phyloP scores from a whole-genome alignment of 2,113 vertebrate species.

The Athene cunicularia region DNA sequence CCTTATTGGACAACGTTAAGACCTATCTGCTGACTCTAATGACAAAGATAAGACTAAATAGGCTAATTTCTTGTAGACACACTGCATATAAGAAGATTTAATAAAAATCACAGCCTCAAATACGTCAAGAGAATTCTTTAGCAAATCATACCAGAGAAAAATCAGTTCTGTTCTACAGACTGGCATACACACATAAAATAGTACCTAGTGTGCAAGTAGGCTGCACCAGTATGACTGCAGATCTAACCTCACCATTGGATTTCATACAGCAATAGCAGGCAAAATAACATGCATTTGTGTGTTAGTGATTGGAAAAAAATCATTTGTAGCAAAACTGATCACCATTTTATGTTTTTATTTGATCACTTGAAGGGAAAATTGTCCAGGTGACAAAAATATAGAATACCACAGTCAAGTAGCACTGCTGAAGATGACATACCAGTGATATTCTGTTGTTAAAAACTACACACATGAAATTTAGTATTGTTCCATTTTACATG shows the following conservation, averaged over 20 bases:
- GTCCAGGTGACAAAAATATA: background rate
- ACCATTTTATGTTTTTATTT: background rate
- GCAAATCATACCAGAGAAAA: background rate
- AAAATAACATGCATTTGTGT: background rate
- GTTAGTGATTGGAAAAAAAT: background rate
- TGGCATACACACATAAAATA: background rate
- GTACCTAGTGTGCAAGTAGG: accelerated
- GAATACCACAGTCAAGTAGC: background rate
- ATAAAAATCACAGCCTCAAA: background rate
- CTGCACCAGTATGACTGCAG: background rate
- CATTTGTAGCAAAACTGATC: background rate
- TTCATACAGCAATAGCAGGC: background rate
- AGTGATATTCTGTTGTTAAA: background rate
- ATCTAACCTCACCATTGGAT: background rate
- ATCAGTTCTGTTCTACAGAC: background rate
- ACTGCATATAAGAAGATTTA: background rate
- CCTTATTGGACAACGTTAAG: background rate
- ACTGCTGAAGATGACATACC: background rate
- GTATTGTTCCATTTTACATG: background rate
- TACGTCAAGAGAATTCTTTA: background rate
- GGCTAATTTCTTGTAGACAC: background rate
- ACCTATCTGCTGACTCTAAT: background rate
- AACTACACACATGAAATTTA: background rate
- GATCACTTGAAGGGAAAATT: background rate
- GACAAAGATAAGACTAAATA: background rate